Evolutionary conservation across 2,797 vertebrate genomes (phyloP), one percentile per base, ranked within the genome.

Genomic region (Sebastes hopkinsi): DNA sequence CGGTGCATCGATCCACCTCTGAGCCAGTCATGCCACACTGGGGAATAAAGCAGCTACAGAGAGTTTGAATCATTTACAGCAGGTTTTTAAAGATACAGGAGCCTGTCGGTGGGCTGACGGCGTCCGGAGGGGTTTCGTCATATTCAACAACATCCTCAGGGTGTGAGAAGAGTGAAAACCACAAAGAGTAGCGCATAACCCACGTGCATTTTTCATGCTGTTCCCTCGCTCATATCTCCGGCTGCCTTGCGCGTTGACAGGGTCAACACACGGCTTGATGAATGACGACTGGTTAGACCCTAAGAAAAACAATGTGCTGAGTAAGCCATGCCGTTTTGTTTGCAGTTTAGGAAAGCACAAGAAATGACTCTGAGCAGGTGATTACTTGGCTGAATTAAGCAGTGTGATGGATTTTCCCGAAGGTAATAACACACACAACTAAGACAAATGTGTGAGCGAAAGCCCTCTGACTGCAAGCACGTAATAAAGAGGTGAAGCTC

Each of bases 351-450:
- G 64, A 77, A 84, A 80, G 80, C 76, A 71, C 55, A 29, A 85
- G 82, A 81, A 93, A 93, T 80, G 72, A 88, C 82, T 89, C 50
- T 75, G 72, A 89, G 91, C 76, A 79, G 88, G 90, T 87, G 88
- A 93, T 92, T 90, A 89, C 82, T 75, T 29, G 85, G 81, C 80
- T 80, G 88, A 90, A 91, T 89, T 86, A 90, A 86, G 80, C 64
- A 23, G 70, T 7, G 50, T 87, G 87, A 92, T 92, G 79, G 88
- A 92, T 93, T 89, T 82, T 66, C 87, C 77, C 55, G 1, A 79
- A 81, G 88, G 89, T 81, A 89, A 90, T 89, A 88, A 87, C 80
- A 70, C 75, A 60, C 38, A 64, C 66, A 72, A 61, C 82, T 46
- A 80, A 91, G 87, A 91, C 76, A 79, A 90, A 93, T 90, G 82